Conservation (phyloP, 2,797 vertebrate species). For the Threskiornis aethiopicus region DNA sequence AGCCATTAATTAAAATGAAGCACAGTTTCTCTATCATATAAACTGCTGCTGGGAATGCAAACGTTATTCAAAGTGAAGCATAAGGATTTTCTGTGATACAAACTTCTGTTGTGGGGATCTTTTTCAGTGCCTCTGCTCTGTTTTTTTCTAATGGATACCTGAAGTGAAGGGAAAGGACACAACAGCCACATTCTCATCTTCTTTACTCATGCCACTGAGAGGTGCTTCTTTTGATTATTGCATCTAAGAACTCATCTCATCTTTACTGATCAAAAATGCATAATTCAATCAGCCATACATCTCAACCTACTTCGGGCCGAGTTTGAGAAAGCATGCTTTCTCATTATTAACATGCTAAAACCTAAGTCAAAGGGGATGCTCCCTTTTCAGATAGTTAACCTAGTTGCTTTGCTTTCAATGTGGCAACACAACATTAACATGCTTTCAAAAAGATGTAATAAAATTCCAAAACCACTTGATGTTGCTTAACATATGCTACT, state of each 20-base stretch:
- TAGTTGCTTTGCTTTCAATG: not conserved
- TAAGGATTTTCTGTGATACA: not conserved
- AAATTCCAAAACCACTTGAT: not conserved
- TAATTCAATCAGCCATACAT: not conserved
- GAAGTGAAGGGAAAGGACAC: not conserved
- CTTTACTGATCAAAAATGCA: not conserved
- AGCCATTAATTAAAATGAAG: not conserved
- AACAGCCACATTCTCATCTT: not conserved
- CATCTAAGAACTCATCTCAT: not conserved
- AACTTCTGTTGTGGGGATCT: not conserved
- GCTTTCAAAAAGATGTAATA: not conserved
- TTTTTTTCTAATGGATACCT: not conserved
- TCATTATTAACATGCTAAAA: not conserved
- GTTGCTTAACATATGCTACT: not conserved
- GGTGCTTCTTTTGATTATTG: not conserved
- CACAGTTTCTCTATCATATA: not conserved
- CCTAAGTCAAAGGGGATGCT: not conserved
- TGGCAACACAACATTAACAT: not conserved
- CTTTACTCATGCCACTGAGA: not conserved
- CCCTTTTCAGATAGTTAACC: not conserved
- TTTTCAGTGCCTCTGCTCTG: not conserved
- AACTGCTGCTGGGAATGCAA: not conserved
- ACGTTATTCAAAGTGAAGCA: not conserved
- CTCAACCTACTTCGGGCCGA: not conserved
- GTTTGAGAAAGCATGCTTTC: not conserved